Conservation (phyloP, 2,888 invertebrate species). For the Cyclophora punctaria region DNA sequence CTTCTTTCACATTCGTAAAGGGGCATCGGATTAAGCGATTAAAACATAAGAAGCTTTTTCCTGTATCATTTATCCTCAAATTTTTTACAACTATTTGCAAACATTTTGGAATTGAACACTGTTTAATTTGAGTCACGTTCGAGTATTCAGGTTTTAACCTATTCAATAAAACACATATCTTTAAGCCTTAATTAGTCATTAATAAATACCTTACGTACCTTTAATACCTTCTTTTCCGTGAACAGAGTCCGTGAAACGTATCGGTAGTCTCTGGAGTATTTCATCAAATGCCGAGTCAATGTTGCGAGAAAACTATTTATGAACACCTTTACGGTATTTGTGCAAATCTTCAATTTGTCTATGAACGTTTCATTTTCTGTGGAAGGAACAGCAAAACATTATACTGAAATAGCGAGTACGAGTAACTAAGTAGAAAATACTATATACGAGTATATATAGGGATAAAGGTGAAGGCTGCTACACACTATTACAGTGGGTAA, state of each 20-base stretch:
- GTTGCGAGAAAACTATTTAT: conserved; percentile 87
- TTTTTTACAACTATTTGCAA: too few species aligned
- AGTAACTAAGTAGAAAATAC: neutral
- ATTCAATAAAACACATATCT: too few species aligned
- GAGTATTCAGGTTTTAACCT: too few species aligned
- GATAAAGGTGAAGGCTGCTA: too few species aligned
- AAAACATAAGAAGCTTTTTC: too few species aligned
- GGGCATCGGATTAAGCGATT: too few species aligned
- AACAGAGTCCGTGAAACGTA: conserved; percentile 93
- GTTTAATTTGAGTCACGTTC: too few species aligned
- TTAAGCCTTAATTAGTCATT: neutral
- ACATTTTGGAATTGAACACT: too few species aligned
- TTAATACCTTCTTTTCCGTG: conserved; percentile 90
- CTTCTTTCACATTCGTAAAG: too few species aligned
- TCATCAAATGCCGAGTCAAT: conserved; percentile 87
- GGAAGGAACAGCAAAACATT: neutral
- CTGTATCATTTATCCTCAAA: too few species aligned
- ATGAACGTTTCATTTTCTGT: conserved; percentile 53
- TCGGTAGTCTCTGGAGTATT: conserved; percentile 93
- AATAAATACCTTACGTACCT: conserved; percentile 76
- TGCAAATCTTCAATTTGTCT: conserved; percentile 56
- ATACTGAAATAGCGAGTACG: neutral
- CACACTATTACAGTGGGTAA: too few species aligned
- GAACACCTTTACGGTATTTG: conserved; percentile 79
- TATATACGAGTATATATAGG: too few species aligned